phyloP scores from a whole-genome alignment of 2,113 vertebrate genomes.

The Variabilichromis moorii region DNA sequence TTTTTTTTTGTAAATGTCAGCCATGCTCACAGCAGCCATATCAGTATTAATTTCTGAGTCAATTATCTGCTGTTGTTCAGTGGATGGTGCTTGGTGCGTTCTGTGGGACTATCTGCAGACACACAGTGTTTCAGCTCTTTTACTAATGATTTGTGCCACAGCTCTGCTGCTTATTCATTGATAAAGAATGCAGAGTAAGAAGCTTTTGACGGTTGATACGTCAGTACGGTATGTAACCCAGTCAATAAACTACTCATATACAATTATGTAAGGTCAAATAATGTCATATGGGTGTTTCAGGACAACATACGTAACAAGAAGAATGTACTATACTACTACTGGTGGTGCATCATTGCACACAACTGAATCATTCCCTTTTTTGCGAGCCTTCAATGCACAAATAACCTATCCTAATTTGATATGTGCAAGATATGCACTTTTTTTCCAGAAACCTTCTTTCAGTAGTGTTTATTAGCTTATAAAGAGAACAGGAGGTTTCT shows the following conservation, averaged over 20 bases:
- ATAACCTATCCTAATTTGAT: not conserved
- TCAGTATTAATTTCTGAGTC: not conserved
- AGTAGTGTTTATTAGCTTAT: not conserved
- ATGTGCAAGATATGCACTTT: not conserved
- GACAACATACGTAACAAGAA: not conserved
- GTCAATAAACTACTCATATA: not conserved
- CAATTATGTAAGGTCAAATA: not conserved
- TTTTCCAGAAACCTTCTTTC: not conserved
- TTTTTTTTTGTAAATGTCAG: not conserved
- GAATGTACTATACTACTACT: not conserved
- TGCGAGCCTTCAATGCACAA: not conserved
- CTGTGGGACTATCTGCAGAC: not conserved
- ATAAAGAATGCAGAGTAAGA: not conserved
- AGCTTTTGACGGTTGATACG: not conserved
- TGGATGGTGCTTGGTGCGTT: not conserved
- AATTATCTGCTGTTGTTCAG: not conserved
- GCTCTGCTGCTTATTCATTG: not conserved
- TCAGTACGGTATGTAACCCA: not conserved
- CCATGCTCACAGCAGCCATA: not conserved
- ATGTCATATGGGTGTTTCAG: not conserved
- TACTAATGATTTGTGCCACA: not conserved
- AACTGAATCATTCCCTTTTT: not conserved
- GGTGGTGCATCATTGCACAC: not conserved
- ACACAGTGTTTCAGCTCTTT: not conserved
- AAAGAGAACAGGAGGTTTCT: not conserved